Evolutionary conservation across 2,888 invertebrate species (phyloP).

Genomic region (Ditula angustiorana): DNA sequence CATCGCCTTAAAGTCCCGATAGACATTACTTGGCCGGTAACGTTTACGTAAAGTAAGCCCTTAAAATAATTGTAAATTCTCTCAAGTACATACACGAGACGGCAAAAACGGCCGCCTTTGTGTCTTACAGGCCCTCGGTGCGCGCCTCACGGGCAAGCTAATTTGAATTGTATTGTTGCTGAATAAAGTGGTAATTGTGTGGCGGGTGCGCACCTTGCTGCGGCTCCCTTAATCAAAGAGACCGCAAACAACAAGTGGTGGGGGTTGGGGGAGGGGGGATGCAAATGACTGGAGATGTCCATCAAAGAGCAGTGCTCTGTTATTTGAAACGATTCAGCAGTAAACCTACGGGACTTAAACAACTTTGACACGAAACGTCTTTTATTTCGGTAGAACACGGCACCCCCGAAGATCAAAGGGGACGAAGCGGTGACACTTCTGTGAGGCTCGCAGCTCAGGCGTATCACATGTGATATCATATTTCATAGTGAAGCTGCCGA

Average conservation of each 20-base stretch:
- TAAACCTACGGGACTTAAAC: neutral
- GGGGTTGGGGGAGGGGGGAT: neutral
- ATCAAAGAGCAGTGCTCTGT: neutral
- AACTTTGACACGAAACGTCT: neutral
- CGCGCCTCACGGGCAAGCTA: neutral
- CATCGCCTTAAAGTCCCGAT: neutral
- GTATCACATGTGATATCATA: too few species aligned
- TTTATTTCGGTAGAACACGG: neutral
- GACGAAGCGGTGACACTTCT: neutral
- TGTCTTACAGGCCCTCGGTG: neutral
- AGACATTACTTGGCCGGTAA: neutral
- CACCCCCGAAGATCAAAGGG: neutral
- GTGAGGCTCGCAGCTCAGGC: too few species aligned
- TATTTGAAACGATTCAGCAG: neutral
- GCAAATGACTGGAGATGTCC: neutral
- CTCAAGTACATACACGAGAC: constrained; percentile 8
- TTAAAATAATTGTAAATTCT: constrained; percentile 10
- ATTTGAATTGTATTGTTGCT: neutral
- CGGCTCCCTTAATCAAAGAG: constrained; percentile 24
- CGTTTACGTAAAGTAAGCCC: neutral
- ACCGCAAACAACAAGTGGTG: constrained; percentile 23
- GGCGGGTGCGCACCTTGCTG: constrained; percentile 9
- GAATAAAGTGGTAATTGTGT: neutral
- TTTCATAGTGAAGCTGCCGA: too few species aligned
- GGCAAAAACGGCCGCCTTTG: constrained; percentile 17